A percentile compares a stretch with the other conserved stretches of the same genome.
These are phyloP conservation scores for Hypselothyrea guttata DNA, from an alignment of 2,888 invertebrate genomes.

Conservation along the genomic window DNA sequence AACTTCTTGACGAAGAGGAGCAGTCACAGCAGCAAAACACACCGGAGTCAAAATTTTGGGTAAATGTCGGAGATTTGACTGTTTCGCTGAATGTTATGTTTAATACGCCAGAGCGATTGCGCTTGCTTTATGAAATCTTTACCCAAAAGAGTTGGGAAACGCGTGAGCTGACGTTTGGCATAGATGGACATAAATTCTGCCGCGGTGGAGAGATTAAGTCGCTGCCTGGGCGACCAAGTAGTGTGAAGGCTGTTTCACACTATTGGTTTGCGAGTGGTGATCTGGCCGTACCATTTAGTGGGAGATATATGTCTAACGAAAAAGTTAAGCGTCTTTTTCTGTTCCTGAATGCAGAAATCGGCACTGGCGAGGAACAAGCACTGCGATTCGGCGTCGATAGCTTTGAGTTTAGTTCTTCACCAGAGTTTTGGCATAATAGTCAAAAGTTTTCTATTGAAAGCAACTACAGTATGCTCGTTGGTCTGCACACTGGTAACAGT, in stretches of 20 bases:
- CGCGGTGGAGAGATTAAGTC: constrained; percentile 6
- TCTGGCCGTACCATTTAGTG: constrained; percentile 76
- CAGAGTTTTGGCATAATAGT: constrained; percentile 48
- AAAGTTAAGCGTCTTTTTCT: constrained; percentile 73
- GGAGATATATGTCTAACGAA: constrained; percentile 62
- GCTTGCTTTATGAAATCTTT: constrained; percentile 77
- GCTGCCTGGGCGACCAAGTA: constrained; percentile 50
- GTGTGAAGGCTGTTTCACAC: constrained; percentile 68
- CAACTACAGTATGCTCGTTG: constrained; percentile 78
- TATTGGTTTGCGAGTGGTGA: constrained; percentile 80
- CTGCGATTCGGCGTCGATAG: constrained; percentile 79
- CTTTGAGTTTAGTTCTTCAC: constrained; percentile 32
- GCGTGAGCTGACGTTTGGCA: constrained; percentile 75
- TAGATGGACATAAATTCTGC: constrained; percentile 76
- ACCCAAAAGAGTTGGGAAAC: constrained; percentile 71
- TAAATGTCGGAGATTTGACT: constrained; percentile 70
- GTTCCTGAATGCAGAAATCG: constrained; percentile 60
- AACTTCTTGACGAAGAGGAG: constrained; percentile 27
- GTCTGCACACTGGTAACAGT: constrained; percentile 71
- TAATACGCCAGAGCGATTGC: constrained; percentile 59
- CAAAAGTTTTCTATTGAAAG: constrained; percentile 77
- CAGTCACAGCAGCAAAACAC: constrained; percentile 1
- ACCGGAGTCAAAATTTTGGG: constrained; percentile 71
- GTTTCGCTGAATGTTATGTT: constrained; percentile 67
- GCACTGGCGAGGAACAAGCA: constrained; percentile 27